A percentile compares a stretch with the other conserved stretches of the same genome.
Conservation (phyloP, 2,888 invertebrate species). For the Eueremaeus valkanovi region DNA sequence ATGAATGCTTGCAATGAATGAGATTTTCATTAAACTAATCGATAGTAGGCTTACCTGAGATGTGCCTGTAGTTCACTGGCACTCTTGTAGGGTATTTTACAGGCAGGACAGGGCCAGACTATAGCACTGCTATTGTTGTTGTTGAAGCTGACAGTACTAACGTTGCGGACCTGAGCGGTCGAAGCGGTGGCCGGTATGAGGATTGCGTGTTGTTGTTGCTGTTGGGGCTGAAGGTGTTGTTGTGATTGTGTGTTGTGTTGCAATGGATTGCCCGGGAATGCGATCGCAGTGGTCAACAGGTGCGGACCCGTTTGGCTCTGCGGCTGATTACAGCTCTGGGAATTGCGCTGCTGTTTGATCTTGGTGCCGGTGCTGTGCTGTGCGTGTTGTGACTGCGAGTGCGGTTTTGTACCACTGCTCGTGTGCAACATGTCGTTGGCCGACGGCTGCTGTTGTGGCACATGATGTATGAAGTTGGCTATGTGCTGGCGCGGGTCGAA, state of each 20-base stretch:
- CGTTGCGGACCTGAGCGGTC: conserved; percentile 20
- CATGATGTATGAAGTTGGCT: conserved; percentile 42
- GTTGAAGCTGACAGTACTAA: conserved; percentile 21
- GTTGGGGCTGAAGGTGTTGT: conserved; percentile 40
- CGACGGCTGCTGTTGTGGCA: conserved; percentile 34
- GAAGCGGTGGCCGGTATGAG: conserved; percentile 37
- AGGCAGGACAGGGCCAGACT: conserved; percentile 49
- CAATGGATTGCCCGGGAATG: conserved; percentile 42
- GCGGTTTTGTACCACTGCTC: conserved; percentile 21
- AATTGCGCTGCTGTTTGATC: conserved; percentile 26
- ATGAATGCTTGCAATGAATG: too few species aligned
- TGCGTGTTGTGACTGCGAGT: conserved; percentile 28
- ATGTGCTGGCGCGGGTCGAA: conserved; percentile 46
- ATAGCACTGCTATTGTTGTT: conserved; percentile 38
- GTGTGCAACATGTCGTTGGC: conserved; percentile 11
- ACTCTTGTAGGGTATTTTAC: conserved; percentile 48
- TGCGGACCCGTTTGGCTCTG: conserved; percentile 16
- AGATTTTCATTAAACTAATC: too few species aligned
- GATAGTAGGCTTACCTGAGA: conserved; percentile 44
- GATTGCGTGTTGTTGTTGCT: conserved; percentile 39
- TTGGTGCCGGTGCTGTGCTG: conserved; percentile 20
- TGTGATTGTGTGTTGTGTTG: conserved; percentile 33
- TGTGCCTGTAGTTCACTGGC: conserved; percentile 48
- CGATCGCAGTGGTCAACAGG: conserved; percentile 39
- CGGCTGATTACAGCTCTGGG: conserved; percentile 3